Evolutionary conservation across 2,888 invertebrate species (phyloP).

Genomic region (Thyatira batis): DNA sequence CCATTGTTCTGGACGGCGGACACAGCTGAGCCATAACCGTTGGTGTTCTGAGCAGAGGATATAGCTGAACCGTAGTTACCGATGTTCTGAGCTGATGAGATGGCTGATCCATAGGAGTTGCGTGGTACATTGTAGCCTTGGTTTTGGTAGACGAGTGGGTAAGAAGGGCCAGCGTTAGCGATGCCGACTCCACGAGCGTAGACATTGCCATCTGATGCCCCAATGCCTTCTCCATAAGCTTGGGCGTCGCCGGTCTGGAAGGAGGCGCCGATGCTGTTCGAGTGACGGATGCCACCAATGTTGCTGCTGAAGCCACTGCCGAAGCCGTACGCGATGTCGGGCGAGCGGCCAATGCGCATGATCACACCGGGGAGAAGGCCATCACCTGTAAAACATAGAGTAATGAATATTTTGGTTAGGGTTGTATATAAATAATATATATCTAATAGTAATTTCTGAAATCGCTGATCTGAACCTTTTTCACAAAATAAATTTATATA

Average conservation of each 20-base stretch:
- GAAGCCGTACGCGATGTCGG: slow-evolving; percentile 65
- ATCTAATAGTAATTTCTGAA: no score
- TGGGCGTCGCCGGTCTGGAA: slow-evolving; percentile 59
- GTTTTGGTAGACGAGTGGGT: slow-evolving; percentile 21
- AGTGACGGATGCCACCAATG: slow-evolving; percentile 68
- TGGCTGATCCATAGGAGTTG: slow-evolving; percentile 39
- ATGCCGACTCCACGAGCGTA: slow-evolving; percentile 61
- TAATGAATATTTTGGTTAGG: neutral
- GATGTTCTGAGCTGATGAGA: slow-evolving; percentile 52
- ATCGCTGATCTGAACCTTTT: no score
- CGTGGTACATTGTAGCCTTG: slow-evolving; percentile 34
- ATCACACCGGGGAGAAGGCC: slow-evolving; percentile 37
- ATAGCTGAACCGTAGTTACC: slow-evolving; percentile 52
- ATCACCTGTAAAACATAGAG: slow-evolving; percentile 22
- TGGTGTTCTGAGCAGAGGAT: slow-evolving; percentile 51
- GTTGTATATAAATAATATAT: no score
- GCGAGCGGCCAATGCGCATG: slow-evolving; percentile 55
- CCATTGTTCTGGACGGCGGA: slow-evolving; percentile 47
- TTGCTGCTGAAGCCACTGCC: slow-evolving; percentile 72
- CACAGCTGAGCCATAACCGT: slow-evolving; percentile 48
- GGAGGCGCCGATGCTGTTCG: slow-evolving; percentile 59
- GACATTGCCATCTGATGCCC: slow-evolving; percentile 35
- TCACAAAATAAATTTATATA: no score
- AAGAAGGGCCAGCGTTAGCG: slow-evolving; percentile 48
- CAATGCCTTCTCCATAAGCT: slow-evolving; percentile 60